Conservation (phyloP, 1,140 invertebrate species). For the Pseudomyrmex gracilis region DNA sequence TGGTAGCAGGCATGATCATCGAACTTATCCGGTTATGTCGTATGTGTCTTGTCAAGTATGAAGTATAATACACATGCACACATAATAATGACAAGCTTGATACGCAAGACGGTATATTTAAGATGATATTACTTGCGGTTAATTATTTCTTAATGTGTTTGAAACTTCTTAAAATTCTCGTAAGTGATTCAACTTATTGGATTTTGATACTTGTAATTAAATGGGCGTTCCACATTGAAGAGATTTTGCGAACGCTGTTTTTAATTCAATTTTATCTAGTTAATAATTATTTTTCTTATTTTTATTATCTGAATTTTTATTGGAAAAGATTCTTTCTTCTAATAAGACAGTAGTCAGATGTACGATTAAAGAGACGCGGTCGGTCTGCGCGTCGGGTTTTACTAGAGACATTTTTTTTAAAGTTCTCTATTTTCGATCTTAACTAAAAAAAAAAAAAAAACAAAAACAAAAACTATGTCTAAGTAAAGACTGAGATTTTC, state of each 20-base stretch:
- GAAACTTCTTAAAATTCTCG: not conserved
- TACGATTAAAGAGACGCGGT: not conserved
- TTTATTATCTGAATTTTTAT: too few relatives aligned
- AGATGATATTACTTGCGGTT: not conserved
- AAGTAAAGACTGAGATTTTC: slow-evolving; percentile 1
- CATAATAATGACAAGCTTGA: not conserved
- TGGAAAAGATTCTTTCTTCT: not conserved
- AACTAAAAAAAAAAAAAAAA: not conserved
- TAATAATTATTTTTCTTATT: not conserved
- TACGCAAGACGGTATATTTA: not conserved
- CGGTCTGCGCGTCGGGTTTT: not conserved
- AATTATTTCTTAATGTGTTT: slow-evolving; percentile 15
- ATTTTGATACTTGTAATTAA: slow-evolving; percentile 5
- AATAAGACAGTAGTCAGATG: not conserved
- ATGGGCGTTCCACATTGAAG: not conserved
- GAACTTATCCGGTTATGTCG: slow-evolving; percentile 12
- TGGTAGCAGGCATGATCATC: slow-evolving; percentile 25
- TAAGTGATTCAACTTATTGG: not conserved
- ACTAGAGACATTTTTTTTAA: not conserved
- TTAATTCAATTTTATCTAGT: not conserved
- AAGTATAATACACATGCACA: not conserved
- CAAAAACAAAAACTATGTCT: not conserved
- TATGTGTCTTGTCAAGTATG: not conserved
- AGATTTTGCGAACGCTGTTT: not conserved
- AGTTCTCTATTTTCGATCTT: slow-evolving; percentile 1